phyloP scores from a whole-genome alignment of 2,113 vertebrate species.

The Centropus bengalensis region DNA sequence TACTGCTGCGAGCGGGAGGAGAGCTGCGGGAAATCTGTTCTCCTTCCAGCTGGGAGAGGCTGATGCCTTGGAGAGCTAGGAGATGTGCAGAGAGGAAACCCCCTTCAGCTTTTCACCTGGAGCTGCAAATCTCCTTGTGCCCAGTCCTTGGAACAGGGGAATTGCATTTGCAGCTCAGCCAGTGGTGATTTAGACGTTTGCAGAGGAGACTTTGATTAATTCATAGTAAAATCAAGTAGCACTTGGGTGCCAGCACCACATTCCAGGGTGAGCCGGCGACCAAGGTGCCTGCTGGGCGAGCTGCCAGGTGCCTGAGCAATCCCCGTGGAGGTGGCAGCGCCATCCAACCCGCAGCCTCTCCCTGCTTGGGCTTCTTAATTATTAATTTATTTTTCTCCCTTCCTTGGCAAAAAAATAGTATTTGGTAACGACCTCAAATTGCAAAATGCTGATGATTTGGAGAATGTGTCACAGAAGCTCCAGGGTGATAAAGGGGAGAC shows the following conservation, averaged over 20 bases:
- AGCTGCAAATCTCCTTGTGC: not conserved
- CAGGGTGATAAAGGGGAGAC: slow-evolving; percentile 73
- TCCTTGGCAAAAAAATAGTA: slow-evolving; percentile 67
- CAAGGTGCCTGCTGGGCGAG: slow-evolving; percentile 40
- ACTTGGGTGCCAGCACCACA: slow-evolving; percentile 47
- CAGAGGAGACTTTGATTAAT: slow-evolving; percentile 58
- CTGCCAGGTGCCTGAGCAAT: slow-evolving; percentile 60
- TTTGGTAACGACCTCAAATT: slow-evolving; percentile 64
- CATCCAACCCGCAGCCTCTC: slow-evolving; percentile 56
- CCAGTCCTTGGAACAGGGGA: not conserved
- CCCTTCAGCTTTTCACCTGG: slow-evolving; percentile 48
- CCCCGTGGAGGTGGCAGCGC: slow-evolving; percentile 53
- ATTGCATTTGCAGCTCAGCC: slow-evolving; percentile 2
- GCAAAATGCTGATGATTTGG: slow-evolving; percentile 73
- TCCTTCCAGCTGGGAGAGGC: slow-evolving; percentile 44
- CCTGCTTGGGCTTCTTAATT: slow-evolving; percentile 51
- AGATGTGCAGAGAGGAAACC: slow-evolving; percentile 33
- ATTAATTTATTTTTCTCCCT: slow-evolving; percentile 58
- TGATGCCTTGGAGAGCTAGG: not conserved
- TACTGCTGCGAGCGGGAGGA: slow-evolving; percentile 37
- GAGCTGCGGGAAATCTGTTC: slow-evolving; percentile 17
- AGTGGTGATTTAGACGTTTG: slow-evolving; percentile 31
- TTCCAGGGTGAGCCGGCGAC: slow-evolving; percentile 59
- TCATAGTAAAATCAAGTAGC: slow-evolving; percentile 57
- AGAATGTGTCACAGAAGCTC: slow-evolving; percentile 71